Percentiles rank a stretch among this genome's conserved stretches.
phyloP scores from a whole-genome alignment of 2,888 invertebrate species.

The Trisateles emortualis region DNA sequence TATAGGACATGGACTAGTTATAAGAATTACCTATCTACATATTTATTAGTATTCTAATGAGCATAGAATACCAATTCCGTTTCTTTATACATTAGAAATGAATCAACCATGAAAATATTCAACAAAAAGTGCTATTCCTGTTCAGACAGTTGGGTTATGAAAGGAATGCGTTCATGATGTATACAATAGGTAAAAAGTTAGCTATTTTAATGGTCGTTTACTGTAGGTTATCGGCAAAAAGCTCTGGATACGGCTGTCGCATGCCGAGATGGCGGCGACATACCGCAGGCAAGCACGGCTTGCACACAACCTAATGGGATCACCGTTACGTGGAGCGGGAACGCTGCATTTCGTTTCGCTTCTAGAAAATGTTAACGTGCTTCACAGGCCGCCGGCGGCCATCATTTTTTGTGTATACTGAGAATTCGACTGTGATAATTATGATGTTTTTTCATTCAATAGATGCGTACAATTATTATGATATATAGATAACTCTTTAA shows the following conservation, averaged over 20 bases:
- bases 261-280: conserved; percentile 21
- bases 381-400: conserved; percentile 39
- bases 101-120: conserved; percentile 36
- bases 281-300: conserved; percentile 31
- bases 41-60: background rate
- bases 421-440: conserved; percentile 21
- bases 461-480: background rate
- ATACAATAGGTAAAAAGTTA: conserved; percentile 37
- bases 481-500: too few species aligned
- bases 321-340: conserved; percentile 57
- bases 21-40: too few species aligned
- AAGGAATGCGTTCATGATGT: conserved; percentile 29
- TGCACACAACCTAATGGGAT: conserved; percentile 46
- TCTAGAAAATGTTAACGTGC: conserved; percentile 42
- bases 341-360: conserved; percentile 43
- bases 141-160: conserved; percentile 13
- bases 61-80: background rate
- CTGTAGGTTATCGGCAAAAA: conserved; percentile 40
- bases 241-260: conserved; percentile 23
- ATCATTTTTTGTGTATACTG: conserved; percentile 29
- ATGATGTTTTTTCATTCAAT: conserved; percentile 22
- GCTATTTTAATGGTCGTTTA: conserved; percentile 41
- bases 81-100: conserved; percentile 8
- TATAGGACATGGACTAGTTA: too few species aligned
- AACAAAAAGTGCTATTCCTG: conserved; percentile 33